Evolutionary conservation across 2,113 vertebrate genomes (phyloP).

Genomic region (Thamnophis sirtalis): DNA sequence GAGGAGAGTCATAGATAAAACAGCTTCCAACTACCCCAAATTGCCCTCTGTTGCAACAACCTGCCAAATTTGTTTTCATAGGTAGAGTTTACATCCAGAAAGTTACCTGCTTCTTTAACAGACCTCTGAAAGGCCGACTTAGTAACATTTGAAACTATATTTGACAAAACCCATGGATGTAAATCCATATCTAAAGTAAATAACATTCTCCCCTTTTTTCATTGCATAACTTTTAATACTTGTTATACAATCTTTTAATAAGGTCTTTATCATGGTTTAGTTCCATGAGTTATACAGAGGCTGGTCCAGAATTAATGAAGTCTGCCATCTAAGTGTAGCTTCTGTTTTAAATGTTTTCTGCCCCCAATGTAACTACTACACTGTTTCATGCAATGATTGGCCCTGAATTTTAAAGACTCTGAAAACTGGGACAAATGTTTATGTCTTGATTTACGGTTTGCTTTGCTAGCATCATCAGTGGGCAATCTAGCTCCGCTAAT

Average conservation of each 20-base stretch:
- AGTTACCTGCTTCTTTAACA: not conserved
- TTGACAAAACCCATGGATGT: not conserved
- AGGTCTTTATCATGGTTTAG: not conserved
- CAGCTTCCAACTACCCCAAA: not conserved
- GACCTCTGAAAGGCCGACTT: not conserved
- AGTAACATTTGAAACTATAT: not conserved
- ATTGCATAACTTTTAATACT: not conserved
- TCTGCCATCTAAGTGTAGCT: not conserved
- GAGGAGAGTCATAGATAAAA: not conserved
- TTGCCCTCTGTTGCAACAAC: not conserved
- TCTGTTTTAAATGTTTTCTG: not conserved
- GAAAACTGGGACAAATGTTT: conserved; percentile 11
- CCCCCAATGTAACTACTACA: not conserved
- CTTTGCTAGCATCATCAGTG: conserved; percentile 21
- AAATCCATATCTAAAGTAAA: not conserved
- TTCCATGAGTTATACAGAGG: not conserved
- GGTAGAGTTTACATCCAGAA: not conserved
- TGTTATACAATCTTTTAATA: not conserved
- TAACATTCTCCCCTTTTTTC: not conserved
- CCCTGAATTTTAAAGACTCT: not conserved
- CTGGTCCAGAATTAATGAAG: not conserved
- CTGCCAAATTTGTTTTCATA: not conserved
- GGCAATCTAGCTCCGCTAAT: conserved; percentile 47
- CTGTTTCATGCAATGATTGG: not conserved
- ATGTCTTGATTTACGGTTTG: conserved; percentile 29